Conservation (phyloP, 2,888 invertebrate species). For the Zonitis immaculata region DNA sequence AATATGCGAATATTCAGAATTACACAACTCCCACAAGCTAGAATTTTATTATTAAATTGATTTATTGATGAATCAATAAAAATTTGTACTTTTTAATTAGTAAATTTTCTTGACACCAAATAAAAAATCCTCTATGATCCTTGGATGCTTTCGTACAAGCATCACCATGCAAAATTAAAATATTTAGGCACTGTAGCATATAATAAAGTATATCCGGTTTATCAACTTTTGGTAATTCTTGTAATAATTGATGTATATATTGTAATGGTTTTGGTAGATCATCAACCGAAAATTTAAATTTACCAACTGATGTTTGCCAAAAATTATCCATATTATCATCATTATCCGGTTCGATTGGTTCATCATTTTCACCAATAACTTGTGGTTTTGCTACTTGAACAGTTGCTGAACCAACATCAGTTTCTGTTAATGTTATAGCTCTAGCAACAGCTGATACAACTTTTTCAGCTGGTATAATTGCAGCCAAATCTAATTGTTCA, state of each 20-base stretch:
- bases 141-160: conserved; percentile 81
- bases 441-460: conserved; percentile 76
- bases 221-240: conserved; percentile 73
- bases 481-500: conserved; percentile 84
- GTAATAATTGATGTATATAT: conserved; percentile 85
- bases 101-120: conserved; percentile 94
- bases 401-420: conserved; percentile 73
- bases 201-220: conserved; percentile 93
- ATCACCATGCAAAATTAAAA: conserved; percentile 89
- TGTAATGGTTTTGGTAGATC: conserved; percentile 89
- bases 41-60: no score
- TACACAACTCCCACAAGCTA: conserved; percentile 90
- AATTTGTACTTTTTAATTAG: conserved; percentile 80
- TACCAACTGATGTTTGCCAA: conserved; percentile 91
- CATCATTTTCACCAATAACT: conserved; percentile 71
- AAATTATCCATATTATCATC: conserved; percentile 76
- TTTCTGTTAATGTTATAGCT: conserved; percentile 82
- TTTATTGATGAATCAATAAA: not conserved
- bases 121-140: conserved; percentile 87
- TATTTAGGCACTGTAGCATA: conserved; percentile 85
- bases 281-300: conserved; percentile 85
- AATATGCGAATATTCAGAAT: conserved; percentile 90
- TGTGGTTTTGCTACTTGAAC: conserved; percentile 73
- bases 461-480: conserved; percentile 73
- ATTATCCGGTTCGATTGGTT: conserved; percentile 63